Percentiles rank a stretch among this genome's conserved stretches.
phyloP scores from a whole-genome alignment of 1,140 invertebrate genomes.

The Himalopsyche phryganea region DNA sequence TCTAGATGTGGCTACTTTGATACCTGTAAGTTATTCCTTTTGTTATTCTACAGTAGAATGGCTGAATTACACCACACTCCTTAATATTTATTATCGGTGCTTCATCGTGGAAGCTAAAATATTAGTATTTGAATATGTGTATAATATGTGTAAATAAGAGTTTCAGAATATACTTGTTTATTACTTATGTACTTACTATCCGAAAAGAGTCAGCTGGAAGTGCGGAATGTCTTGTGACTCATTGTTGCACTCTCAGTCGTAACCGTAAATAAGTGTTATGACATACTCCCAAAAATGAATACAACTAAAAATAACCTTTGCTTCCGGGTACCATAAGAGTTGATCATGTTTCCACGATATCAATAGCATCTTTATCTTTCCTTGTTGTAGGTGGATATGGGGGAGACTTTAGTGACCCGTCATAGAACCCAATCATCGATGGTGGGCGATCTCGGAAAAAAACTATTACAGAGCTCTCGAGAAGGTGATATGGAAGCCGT shows the following conservation, averaged over 20 bases:
- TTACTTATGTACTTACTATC: no score
- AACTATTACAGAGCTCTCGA: slow-evolving; percentile 72
- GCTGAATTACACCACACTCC: not conserved
- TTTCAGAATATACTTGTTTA: not conserved
- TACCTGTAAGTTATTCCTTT: slow-evolving; percentile 6
- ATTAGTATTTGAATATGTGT: not conserved
- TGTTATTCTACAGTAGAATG: not conserved
- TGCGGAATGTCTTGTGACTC: no score
- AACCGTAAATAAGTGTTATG: no score
- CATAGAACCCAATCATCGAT: slow-evolving; percentile 5
- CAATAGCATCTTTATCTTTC: no score
- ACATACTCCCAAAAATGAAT: no score
- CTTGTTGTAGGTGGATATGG: slow-evolving; percentile 13
- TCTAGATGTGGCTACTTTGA: slow-evolving; percentile 6
- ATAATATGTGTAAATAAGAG: not conserved
- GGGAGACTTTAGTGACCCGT: slow-evolving; percentile 8
- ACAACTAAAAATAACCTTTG: no score
- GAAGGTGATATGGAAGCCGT: slow-evolving; percentile 76
- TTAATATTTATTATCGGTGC: not conserved
- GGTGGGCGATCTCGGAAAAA: slow-evolving; percentile 73
- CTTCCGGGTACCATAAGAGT: no score
- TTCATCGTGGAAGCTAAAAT: not conserved
- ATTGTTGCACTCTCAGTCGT: no score
- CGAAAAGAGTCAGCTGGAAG: no score
- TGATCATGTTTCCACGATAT: no score